Evolutionary conservation across 2,888 invertebrate species (phyloP).

Genomic region (Euspilapteryx auroguttella): DNA sequence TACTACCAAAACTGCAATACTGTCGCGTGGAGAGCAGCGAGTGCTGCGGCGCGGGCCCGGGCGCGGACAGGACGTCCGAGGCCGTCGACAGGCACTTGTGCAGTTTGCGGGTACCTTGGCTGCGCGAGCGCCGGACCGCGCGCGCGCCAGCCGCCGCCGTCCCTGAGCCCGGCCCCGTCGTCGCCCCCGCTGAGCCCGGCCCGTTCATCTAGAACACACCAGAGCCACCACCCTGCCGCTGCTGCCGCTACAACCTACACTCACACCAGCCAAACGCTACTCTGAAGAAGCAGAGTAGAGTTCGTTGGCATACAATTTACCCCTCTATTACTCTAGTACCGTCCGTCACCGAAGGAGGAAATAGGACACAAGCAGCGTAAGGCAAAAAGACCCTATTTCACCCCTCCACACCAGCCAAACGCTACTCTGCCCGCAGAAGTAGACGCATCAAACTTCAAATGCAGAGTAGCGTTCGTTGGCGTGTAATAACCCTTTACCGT

Average conservation of each 20-base stretch:
- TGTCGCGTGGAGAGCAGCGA: conserved; percentile 82
- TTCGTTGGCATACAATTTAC: too few relatives aligned
- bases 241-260: conserved; percentile 3
- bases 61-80: conserved; percentile 77
- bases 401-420: too few relatives aligned
- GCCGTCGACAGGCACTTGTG: conserved; percentile 90
- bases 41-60: conserved; percentile 64
- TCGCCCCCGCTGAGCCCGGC: conserved; percentile 17
- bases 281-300: too few relatives aligned
- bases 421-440: too few relatives aligned
- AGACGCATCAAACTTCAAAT: too few relatives aligned
- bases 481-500: background rate
- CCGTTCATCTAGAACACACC: conserved; percentile 28
- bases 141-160: conserved; percentile 33
- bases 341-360: too few relatives aligned
- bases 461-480: conserved; percentile 1
- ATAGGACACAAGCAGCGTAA: too few relatives aligned
- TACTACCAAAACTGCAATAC: conserved; percentile 96
- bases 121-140: conserved; percentile 79
- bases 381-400: too few relatives aligned
- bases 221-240: background rate
- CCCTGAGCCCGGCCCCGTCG: conserved; percentile 50
- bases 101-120: conserved; percentile 94
- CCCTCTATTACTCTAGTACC: too few relatives aligned
- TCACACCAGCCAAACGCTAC: conserved; percentile 1